Evolutionary conservation across 2,113 vertebrate genomes (phyloP), one percentile per base, ranked within the genome.

Genomic region (Triplophysa tibetana): DNA sequence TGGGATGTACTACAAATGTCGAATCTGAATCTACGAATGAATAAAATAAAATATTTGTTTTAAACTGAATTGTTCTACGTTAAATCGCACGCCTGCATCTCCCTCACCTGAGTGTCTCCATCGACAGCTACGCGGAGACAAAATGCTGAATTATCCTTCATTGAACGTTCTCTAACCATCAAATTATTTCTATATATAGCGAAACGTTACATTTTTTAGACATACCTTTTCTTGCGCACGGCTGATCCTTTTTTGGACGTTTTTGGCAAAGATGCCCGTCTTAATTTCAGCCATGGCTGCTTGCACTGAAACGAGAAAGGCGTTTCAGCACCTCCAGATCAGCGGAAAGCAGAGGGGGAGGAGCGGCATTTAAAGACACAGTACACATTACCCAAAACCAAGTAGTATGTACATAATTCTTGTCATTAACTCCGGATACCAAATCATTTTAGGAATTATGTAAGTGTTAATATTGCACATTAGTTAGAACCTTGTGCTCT

Each of bases 231-330:
- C 97, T 88, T 98, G 97, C 4, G 96, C 97, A 19, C 97, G 91
- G 89, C 93, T 99, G 77, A 98, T 90, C 41, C 94, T 92, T 82
- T 99, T 99, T 90, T 99, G 96, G 41, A 98, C 97, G 87, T 99
- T 99, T 90, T 99, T 98, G 78, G 97, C 97, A 88, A 99, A 98
- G 82, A 99, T 91, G 86, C 97, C 97, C 3, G 95, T 95, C 89
- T 98, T 99, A 83, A 98, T 97, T 90, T 98, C 97, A 85, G 97
- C 97, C 97, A 98, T 98, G 93, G 92, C 91, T 92, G 91, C 88
- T 84, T 64, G 73, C 89, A 81, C 86, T 68, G 80, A 82, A 82
- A 75, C 76, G 86, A 81, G 77, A 83, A 16, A 77, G 83, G 81
- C 80, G 85, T 84, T 85, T 84, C 72, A 87, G 84, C 67, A 87